A percentile compares a stretch with the other conserved stretches of the same genome.
phyloP scores from a whole-genome alignment of 2,888 invertebrate genomes.

The Parnassius mnemosyne region DNA sequence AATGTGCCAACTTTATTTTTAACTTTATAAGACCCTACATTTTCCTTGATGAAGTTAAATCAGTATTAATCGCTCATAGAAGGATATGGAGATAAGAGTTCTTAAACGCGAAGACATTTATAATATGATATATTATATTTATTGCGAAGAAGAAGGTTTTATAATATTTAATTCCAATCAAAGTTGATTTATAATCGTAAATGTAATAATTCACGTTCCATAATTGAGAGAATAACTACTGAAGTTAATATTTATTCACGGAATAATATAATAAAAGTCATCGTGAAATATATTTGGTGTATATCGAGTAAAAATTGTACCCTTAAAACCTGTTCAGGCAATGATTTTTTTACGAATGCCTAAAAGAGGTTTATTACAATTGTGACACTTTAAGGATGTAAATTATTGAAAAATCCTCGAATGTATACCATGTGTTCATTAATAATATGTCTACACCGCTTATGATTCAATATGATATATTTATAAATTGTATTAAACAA shows the following conservation, averaged over 20 bases:
- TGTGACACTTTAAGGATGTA: slow-evolving; percentile 17
- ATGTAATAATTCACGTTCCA: not conserved
- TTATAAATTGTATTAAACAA: no score
- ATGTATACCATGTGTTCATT: not conserved
- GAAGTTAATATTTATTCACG: slow-evolving; percentile 6
- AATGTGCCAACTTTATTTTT: no score
- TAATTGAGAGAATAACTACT: not conserved
- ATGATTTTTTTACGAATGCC: slow-evolving; percentile 12
- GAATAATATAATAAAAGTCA: slow-evolving; percentile 11
- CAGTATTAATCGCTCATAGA: no score
- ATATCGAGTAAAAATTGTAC: slow-evolving; percentile 9
- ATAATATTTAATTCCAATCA: not conserved
- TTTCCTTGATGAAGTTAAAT: no score
- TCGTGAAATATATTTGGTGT: slow-evolving; percentile 6
- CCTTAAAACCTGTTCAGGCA: slow-evolving; percentile 11
- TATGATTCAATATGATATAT: no score
- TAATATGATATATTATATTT: no score
- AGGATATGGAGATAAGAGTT: no score
- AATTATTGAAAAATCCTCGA: slow-evolving; percentile 7
- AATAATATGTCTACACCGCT: not conserved
- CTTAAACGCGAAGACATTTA: no score
- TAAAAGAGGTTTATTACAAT: slow-evolving; percentile 19
- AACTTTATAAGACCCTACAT: no score
- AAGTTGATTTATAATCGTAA: not conserved
- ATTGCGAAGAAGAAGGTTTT: no score